These are phyloP conservation scores for Stichopus horrens DNA, from an alignment of 53 echinoderm and acorn worm species.

Conservation along the genomic window DNA sequence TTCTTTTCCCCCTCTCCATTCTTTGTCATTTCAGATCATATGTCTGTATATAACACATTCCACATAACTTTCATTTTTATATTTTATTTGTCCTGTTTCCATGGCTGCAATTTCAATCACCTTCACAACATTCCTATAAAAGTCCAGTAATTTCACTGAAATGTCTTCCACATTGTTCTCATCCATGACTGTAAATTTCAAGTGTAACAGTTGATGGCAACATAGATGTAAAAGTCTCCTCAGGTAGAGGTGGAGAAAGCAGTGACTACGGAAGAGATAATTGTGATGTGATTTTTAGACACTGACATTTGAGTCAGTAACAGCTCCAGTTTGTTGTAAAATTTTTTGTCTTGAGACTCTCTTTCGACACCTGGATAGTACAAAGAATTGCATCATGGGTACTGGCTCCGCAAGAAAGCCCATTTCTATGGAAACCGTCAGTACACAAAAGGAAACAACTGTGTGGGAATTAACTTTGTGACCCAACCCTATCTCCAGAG, in stretches of 20 bases:
- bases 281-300: neutral
- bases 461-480: conserved; percentile 2
- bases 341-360: neutral
- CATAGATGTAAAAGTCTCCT: neutral
- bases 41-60: too few species aligned
- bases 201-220: neutral
- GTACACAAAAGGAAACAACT: conserved; percentile 37
- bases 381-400: neutral
- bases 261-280: neutral
- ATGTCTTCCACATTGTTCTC: neutral
- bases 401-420: neutral
- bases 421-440: conserved; percentile 29
- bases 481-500: conserved; percentile 9
- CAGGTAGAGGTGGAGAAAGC: neutral
- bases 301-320: neutral
- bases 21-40: too few species aligned
- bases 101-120: conserved; percentile 1
- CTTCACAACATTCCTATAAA: neutral
- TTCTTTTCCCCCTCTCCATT: too few species aligned
- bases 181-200: neutral
- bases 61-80: neutral
- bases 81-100: neutral
- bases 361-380: neutral
- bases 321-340: neutral
- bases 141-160: neutral